A percentile compares a stretch with the other conserved stretches of the same genome.
These are phyloP conservation scores for Oryzias sinensis DNA, from an alignment of 2,797 vertebrate species.

Conservation along the genomic window DNA sequence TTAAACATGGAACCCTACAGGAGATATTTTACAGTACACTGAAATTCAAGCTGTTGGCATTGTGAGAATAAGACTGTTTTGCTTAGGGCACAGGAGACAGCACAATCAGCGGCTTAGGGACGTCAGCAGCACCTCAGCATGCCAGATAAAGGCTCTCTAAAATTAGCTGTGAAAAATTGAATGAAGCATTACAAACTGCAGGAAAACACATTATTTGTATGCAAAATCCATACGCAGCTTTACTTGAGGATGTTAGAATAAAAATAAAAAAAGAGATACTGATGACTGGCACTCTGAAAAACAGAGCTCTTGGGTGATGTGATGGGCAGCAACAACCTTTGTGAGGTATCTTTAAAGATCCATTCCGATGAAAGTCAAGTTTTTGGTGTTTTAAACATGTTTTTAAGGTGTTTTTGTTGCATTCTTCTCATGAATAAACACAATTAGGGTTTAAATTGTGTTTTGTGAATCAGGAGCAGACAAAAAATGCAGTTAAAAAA, in stretches of 20 bases:
- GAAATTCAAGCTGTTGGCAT: constrained; percentile 19
- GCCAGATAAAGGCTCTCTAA: constrained; percentile 31
- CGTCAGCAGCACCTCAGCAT: constrained; percentile 23
- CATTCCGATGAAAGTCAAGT: no score
- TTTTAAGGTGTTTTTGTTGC: no score
- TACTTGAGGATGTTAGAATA: constrained; percentile 16
- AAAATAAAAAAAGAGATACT: constrained; percentile 20
- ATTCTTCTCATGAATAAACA: no score
- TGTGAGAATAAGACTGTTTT: constrained; percentile 10
- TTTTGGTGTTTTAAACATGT: no score
- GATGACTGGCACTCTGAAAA: constrained; percentile 30
- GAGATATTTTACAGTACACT: constrained; percentile 14
- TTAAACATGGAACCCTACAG: neutral
- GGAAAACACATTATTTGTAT: constrained; percentile 20
- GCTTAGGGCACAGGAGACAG: constrained; percentile 22
- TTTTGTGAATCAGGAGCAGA: no score
- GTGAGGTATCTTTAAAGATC: neutral
- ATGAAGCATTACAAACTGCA: constrained; percentile 21
- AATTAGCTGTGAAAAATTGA: constrained; percentile 40
- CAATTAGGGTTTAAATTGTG: no score
- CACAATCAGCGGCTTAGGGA: constrained; percentile 26
- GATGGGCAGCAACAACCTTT: constrained; percentile 9
- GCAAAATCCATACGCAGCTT: constrained; percentile 22
- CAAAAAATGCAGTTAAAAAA: no score
- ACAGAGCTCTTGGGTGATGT: constrained; percentile 17